Evolutionary conservation across 2,113 vertebrate genomes (phyloP), one percentile per base, ranked within the genome.

Genomic region (Syngnathus floridae): DNA sequence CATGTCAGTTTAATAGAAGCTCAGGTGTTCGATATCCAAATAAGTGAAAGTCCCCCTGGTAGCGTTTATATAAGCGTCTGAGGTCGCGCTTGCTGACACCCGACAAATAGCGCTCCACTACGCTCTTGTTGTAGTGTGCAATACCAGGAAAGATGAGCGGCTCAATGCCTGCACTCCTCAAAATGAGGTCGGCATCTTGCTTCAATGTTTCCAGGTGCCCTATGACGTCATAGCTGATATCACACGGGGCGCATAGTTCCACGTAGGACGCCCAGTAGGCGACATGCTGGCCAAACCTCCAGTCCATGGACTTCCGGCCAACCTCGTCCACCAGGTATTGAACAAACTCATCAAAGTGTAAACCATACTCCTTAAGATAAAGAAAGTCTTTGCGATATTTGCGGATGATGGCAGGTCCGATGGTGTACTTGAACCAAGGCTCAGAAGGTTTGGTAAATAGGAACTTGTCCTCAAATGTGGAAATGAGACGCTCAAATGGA

Each of bases 381-480:
- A 12, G 90, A 70, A 92, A 94, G 66, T 89, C 89, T 84, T 82
- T 93, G 62, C 95, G 89, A 60, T 98, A 99, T 59, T 97, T 97
- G 3, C 91, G 92, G 67, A 99, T 95, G 76, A 99, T 98, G 82
- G 91, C 92, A 0, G 95, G 96, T 12, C 95, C 95, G 1, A 99
- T 99, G 79, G 94, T 92, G 9, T 97, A 94, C 78, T 94, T 92
- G 86, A 98, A 99, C 96, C 97, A 99, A 1, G 95, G 95, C 71
- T 99, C 97, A 5, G 94, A 97, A 7, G 95, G 94, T 1, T 96
- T 96, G 65, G 97, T 99, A 75, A 95, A 92, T 72, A 99, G 90
- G 77, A 99, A 99, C 82, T 99, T 99, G 86, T 99, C 97, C 82
- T 98, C 98, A 86, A 97, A 99, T 0, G 96, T 96, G 43, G 95